Conservation (phyloP, 1,140 invertebrate genomes). For the Pemphigus obesinymphae region DNA sequence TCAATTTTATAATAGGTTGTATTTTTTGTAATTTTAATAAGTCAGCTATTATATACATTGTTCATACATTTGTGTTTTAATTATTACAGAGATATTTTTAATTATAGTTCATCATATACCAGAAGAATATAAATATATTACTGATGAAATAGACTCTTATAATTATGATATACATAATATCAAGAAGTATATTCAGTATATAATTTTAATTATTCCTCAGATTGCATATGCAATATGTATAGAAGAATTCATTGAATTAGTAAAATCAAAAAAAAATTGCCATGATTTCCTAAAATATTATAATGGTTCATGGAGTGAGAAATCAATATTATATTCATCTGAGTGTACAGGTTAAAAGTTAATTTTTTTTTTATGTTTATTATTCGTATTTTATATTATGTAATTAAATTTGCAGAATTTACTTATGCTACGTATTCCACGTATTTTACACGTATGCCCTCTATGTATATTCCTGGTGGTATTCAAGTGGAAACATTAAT, state of each 20-base stretch:
- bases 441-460: too few species aligned
- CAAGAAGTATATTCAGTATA: too few species aligned
- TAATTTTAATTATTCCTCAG: constrained; percentile 20
- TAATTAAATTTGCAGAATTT: too few species aligned
- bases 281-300: neutral
- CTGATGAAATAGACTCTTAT: too few species aligned
- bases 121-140: neutral
- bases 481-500: constrained; percentile 31
- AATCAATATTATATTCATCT: too few species aligned
- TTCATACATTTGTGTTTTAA: neutral
- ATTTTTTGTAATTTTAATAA: neutral
- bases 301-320: too few species aligned
- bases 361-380: neutral
- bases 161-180: too few species aligned
- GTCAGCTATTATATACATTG: neutral
- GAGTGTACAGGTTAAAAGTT: neutral
- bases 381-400: too few species aligned
- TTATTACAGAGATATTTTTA: neutral
- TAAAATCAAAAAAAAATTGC: neutral
- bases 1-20: constrained; percentile 43
- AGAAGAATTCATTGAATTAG: neutral
- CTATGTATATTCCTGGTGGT: too few species aligned
- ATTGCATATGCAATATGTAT: constrained; percentile 20
- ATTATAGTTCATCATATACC: neutral
- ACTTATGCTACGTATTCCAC: too few species aligned